These are phyloP conservation scores for Molothrus ater DNA, from an alignment of 2,797 vertebrate genomes.

Conservation along the genomic window DNA sequence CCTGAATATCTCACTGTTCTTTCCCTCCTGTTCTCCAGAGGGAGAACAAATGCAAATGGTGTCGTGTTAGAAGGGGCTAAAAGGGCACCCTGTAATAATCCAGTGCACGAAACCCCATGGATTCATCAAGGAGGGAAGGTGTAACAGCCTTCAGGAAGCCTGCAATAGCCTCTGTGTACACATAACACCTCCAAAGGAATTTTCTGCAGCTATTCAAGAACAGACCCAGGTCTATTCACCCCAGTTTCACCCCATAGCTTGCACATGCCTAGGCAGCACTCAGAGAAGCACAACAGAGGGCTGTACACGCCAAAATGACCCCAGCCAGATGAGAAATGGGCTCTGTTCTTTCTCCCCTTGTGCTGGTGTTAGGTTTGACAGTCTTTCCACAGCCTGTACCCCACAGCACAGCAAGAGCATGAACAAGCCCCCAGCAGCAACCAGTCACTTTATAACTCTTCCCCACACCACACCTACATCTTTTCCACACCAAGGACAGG, in stretches of 20 bases:
- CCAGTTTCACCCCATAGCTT: constrained; percentile 25
- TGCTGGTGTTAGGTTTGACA: not conserved
- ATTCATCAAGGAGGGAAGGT: constrained; percentile 57
- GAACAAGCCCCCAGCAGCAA: not conserved
- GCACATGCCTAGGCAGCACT: not conserved
- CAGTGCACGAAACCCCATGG: not conserved
- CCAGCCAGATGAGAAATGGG: not conserved
- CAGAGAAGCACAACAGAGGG: fast-evolving
- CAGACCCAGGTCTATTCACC: constrained; percentile 25
- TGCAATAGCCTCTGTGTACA: constrained; percentile 50
- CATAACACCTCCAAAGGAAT: constrained; percentile 62
- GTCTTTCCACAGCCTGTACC: fast-evolving
- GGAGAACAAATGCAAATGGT: constrained; percentile 65
- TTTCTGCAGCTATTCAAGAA: constrained; percentile 47
- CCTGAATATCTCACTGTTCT: constrained; percentile 66
- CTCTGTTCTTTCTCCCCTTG: not conserved
- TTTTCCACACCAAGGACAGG: not conserved
- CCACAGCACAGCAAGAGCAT: not conserved
- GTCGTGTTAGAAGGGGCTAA: constrained; percentile 62
- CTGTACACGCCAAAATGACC: not conserved
- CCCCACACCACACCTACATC: not conserved
- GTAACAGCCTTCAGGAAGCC: constrained; percentile 55
- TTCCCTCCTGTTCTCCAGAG: constrained; percentile 57
- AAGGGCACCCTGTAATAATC: constrained; percentile 65
- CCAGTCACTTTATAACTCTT: not conserved